These are phyloP conservation scores for Crepidodera aurea DNA, from an alignment of 2,888 invertebrate species.

Conservation along the genomic window DNA sequence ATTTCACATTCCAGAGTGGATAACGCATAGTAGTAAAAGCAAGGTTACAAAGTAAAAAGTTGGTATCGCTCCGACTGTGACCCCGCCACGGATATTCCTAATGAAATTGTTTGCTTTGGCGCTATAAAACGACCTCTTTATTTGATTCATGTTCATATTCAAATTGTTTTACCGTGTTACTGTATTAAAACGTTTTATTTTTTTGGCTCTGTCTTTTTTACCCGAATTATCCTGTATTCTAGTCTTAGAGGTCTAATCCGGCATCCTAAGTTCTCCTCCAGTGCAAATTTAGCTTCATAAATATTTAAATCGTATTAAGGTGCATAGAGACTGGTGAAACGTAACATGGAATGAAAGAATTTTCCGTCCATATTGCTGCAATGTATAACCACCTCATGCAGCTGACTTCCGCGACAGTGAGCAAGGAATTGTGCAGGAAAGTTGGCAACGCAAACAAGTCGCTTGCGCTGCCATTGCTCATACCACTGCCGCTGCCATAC, in stretches of 20 bases:
- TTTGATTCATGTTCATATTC: slow-evolving; percentile 32
- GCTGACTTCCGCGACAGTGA: no score
- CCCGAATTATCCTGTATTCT: not conserved
- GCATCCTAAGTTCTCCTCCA: no score
- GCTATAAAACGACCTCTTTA: slow-evolving; percentile 28
- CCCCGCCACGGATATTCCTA: slow-evolving; percentile 4
- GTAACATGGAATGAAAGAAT: no score
- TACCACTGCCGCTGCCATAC: slow-evolving; percentile 13
- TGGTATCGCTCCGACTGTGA: slow-evolving; percentile 1
- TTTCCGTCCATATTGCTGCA: no score
- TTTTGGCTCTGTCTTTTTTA: not conserved
- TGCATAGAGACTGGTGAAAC: no score
- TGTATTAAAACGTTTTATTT: slow-evolving; percentile 32
- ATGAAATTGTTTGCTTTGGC: slow-evolving; percentile 35
- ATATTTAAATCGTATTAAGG: no score
- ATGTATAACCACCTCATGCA: no score
- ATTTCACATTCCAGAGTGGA: slow-evolving; percentile 17
- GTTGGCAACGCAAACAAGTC: slow-evolving; percentile 10
- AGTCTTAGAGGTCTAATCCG: no score
- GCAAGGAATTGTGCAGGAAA: no score
- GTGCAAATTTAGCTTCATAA: no score
- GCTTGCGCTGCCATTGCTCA: slow-evolving; percentile 7
- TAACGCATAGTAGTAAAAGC: slow-evolving; percentile 14
- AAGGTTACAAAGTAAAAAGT: slow-evolving; percentile 6
- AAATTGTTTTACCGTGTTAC: slow-evolving; percentile 30